These are phyloP conservation scores for Anguilla anguilla DNA, from an alignment of 2,797 vertebrate genomes.

Conservation along the genomic window DNA sequence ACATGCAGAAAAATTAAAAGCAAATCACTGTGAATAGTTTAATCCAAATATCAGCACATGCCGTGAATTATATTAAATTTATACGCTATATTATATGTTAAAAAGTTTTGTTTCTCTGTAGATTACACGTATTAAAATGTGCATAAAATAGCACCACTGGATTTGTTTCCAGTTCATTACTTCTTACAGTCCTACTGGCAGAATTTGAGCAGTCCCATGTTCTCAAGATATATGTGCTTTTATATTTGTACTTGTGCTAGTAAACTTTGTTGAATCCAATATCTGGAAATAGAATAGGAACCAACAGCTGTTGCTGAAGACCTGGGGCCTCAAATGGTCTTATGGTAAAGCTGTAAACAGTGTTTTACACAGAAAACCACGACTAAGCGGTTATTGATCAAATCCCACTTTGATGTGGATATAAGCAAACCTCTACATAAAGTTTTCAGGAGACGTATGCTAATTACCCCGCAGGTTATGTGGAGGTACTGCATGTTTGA, in stretches of 20 bases:
- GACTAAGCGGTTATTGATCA: not conserved
- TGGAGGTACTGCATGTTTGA: conserved; percentile 1
- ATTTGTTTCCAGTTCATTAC: not conserved
- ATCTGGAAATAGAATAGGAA: not conserved
- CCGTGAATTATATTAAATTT: too few relatives aligned
- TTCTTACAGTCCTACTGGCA: not conserved
- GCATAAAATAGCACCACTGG: not conserved
- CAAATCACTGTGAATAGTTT: too few relatives aligned
- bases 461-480: not conserved
- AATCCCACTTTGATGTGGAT: too few relatives aligned
- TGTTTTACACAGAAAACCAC: not conserved
- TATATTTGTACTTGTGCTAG: not conserved
- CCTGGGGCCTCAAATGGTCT: not conserved
- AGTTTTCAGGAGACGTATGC: not conserved
- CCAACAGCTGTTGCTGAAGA: not conserved
- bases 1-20: too few relatives aligned
- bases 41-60: too few relatives aligned
- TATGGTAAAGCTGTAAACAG: not conserved
- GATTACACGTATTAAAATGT: not conserved
- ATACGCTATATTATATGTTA: not conserved
- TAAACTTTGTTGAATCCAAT: not conserved
- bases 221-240: not conserved
- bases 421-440: not conserved
- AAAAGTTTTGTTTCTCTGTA: not conserved
- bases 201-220: not conserved